These are phyloP conservation scores for Crotalus tigris DNA, from an alignment of 2,113 vertebrate genomes.

Conservation along the genomic window DNA sequence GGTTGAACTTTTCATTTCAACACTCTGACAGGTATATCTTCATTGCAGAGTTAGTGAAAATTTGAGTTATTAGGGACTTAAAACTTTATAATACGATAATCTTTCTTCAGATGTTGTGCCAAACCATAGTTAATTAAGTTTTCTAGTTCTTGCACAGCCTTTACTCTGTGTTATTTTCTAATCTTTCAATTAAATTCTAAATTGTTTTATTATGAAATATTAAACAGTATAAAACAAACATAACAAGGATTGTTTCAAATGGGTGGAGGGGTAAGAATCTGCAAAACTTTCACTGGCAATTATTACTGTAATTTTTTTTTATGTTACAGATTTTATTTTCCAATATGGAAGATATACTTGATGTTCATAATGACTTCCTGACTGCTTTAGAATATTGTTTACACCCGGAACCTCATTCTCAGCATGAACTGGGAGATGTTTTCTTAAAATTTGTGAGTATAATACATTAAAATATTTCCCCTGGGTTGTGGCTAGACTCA, in stretches of 20 bases:
- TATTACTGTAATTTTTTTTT: conserved; percentile 15
- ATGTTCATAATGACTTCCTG: conserved; percentile 89
- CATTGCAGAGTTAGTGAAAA: not conserved
- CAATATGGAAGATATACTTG: conserved; percentile 95
- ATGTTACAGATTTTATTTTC: conserved; percentile 90
- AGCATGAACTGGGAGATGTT: conserved; percentile 90
- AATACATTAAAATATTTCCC: conserved; percentile 30
- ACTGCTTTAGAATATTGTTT: conserved; percentile 83
- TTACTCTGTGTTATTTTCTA: not conserved
- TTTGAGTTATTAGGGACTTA: not conserved
- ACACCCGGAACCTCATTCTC: conserved; percentile 90
- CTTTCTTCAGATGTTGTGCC: not conserved
- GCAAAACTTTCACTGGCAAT: not conserved
- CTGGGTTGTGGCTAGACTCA: conserved; percentile 45
- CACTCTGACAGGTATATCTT: not conserved
- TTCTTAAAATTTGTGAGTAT: conserved; percentile 96
- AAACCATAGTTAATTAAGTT: not conserved
- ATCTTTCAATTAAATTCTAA: not conserved
- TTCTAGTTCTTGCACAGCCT: not conserved
- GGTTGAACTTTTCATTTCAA: not conserved
- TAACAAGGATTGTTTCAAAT: not conserved
- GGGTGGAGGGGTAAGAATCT: not conserved
- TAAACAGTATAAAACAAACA: not conserved
- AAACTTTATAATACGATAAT: not conserved
- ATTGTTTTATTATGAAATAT: not conserved